These are phyloP conservation scores for Mystacides longicornis DNA, from an alignment of 2,888 invertebrate species.

Conservation along the genomic window DNA sequence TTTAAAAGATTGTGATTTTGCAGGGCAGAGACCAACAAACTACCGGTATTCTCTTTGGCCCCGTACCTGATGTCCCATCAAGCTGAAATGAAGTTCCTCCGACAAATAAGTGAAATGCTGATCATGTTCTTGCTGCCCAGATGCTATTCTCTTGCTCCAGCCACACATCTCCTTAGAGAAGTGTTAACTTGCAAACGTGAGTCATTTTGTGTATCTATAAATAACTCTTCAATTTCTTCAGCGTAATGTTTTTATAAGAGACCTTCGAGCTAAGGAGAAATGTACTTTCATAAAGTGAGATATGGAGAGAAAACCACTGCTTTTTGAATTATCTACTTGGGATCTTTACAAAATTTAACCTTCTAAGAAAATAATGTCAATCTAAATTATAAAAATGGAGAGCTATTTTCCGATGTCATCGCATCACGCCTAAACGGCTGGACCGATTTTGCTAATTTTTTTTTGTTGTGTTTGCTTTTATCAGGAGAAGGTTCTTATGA, in stretches of 20 bases:
- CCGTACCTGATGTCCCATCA: slow-evolving; percentile 67
- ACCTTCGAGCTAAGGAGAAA: too few relatives aligned
- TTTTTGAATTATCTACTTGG: not conserved
- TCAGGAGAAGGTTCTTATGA: too few relatives aligned
- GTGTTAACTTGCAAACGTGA: slow-evolving; percentile 78
- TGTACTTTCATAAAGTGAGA: too few relatives aligned
- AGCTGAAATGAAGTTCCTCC: slow-evolving; percentile 71
- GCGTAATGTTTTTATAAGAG: too few relatives aligned
- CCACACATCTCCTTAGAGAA: slow-evolving; percentile 75
- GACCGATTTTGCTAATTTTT: too few relatives aligned
- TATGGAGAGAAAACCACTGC: too few relatives aligned
- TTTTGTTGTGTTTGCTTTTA: too few relatives aligned
- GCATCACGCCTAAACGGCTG: too few relatives aligned
- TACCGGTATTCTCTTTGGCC: slow-evolving; percentile 64
- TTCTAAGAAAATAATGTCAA: too few relatives aligned
- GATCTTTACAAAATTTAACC: not conserved
- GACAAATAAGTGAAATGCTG: slow-evolving; percentile 75
- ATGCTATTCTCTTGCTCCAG: slow-evolving; percentile 70
- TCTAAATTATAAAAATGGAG: too few relatives aligned
- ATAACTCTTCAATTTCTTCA: slow-evolving; percentile 8
- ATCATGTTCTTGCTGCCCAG: slow-evolving; percentile 75
- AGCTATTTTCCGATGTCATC: too few relatives aligned
- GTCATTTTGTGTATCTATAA: too few relatives aligned
- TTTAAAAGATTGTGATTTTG: slow-evolving; percentile 24
- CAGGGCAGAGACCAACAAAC: slow-evolving; percentile 54